Base-by-base conservation (phyloP, 2,113 vertebrate species). In the Anarhynchus alexandrinus region DNA sequence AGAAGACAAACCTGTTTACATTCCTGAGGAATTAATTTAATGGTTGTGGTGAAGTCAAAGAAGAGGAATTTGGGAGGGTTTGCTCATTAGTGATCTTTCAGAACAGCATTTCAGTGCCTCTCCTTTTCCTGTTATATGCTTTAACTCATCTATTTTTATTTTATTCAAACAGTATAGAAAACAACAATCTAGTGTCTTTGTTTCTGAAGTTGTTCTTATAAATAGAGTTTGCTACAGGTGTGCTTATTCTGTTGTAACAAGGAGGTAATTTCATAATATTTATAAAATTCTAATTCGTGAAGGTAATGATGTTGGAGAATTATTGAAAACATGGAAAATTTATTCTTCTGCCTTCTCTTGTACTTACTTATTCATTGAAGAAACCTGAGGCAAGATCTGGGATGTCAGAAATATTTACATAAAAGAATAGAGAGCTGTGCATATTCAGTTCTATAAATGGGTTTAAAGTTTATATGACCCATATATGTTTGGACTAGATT, bases 1-100 rank as follows among this genome's bases (percentile, higher is more conserved):
- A 78, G 55, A 70, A 95, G 52, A 71, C 22, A 96, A 96, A 96
- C 79, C 64, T 95, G 67, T 92, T 96, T 92, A 74, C 8, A 20
- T 96, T 93, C 91, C 72, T 78, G 38, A 83, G 67, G 45, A 92
- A 71, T 94, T 83, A 65, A 62, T 88, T 76, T 90, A 11, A 29
- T 83, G 55, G 47, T 55, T 77, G 64, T 25, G 25, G 38, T 88
- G 72, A 96, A 90, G 55, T 93, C 85, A 93, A 96, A 92, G 71
- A 79, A 82, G 40, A 85, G 74, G 87, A 88, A 92, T 96, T 88
- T 90, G 67, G 71, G 71, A 77, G 42, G 22, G 26, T 93, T 92
- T 92, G 32, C 12, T 88, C 42, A 12, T 90, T 86, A 74, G 59
- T 34, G 51, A 57, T 84, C 80, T 93, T 90, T 90, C 79, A 83